Conservation (phyloP, 2,797 vertebrate species). For the Xenentodon cancila region DNA sequence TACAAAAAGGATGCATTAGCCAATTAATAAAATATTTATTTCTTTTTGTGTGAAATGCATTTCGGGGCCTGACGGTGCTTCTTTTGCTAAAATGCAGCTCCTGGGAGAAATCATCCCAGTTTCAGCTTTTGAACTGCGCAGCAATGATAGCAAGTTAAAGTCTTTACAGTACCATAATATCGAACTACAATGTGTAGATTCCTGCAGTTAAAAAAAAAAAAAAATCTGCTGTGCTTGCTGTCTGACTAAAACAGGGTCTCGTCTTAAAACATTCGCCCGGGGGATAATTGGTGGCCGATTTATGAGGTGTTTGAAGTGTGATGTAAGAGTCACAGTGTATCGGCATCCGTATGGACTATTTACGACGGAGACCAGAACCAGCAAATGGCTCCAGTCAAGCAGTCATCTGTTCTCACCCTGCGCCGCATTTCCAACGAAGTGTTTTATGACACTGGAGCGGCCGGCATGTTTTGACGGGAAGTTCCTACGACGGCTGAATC, state of each 20-base stretch:
- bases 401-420: constrained; percentile 29
- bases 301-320: constrained; percentile 59
- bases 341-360: constrained; percentile 48
- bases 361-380: constrained; percentile 44
- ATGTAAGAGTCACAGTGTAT: constrained; percentile 51
- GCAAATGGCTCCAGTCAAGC: constrained; percentile 45
- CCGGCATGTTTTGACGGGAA: constrained; percentile 12
- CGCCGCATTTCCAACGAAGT: constrained; percentile 29
- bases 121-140: no score
- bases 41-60: no score
- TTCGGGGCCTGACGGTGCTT: no score
- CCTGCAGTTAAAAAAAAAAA: no score
- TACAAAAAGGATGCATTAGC: no score
- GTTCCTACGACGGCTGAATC: constrained; percentile 8
- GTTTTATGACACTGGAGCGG: constrained; percentile 16
- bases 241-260: constrained; percentile 18
- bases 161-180: no score
- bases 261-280: constrained; percentile 47
- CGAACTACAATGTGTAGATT: no score
- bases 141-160: no score
- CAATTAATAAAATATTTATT: no score
- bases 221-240: not conserved
- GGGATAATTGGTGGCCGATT: constrained; percentile 70
- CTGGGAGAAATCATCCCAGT: no score
- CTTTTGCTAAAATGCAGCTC: no score